Percentiles rank a stretch among this genome's conserved stretches.
phyloP scores from a whole-genome alignment of 35 echinoderm and acorn worm species.

The Lytechinus pictus region DNA sequence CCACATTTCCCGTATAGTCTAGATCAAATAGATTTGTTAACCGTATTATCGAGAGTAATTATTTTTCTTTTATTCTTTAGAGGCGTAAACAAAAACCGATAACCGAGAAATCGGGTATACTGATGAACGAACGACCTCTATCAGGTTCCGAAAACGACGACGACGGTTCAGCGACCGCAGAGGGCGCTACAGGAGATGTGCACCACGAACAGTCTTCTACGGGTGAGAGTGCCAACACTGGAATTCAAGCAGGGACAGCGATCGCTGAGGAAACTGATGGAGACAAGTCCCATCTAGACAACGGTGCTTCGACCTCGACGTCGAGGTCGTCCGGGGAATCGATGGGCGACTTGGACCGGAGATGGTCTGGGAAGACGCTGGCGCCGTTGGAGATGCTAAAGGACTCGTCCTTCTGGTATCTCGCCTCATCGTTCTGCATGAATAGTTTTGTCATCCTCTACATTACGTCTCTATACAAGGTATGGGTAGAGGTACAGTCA shows the following conservation, averaged over 20 bases:
- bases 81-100: background rate
- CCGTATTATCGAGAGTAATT: no score
- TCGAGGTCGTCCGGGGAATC: background rate
- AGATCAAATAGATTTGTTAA: no score
- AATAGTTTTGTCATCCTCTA: background rate
- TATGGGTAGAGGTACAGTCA: background rate
- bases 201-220: background rate
- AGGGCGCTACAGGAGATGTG: background rate
- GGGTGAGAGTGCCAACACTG: background rate
- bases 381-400: background rate
- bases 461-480: background rate
- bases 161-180: background rate
- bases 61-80: background rate
- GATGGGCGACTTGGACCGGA: background rate
- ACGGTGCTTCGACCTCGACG: background rate
- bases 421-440: background rate
- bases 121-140: background rate
- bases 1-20: no score
- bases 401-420: background rate
- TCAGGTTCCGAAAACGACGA: background rate
- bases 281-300: background rate
- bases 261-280: background rate
- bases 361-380: background rate
- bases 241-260: background rate
- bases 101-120: background rate